Conservation (phyloP, 2,113 vertebrate species). For the Meles meles region DNA sequence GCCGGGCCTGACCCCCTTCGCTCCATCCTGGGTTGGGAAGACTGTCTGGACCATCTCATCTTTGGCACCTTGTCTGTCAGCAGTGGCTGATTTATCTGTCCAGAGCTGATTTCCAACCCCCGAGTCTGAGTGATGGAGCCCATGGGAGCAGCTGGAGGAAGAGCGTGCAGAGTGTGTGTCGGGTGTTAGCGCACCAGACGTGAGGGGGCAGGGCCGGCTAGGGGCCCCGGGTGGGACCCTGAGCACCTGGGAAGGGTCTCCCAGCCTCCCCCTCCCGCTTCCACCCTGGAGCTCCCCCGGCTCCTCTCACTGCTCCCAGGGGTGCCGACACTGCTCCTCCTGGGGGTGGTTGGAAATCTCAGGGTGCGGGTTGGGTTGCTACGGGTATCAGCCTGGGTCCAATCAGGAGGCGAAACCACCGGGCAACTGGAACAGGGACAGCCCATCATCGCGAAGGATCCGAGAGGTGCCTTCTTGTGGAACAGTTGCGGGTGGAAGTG, state of each 20-base stretch:
- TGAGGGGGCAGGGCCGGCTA: background rate
- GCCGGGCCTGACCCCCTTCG: background rate
- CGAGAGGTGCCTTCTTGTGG: background rate
- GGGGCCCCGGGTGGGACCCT: background rate
- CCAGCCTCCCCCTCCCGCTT: background rate
- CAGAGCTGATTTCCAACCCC: background rate
- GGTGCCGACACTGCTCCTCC: background rate
- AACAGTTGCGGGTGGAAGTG: background rate
- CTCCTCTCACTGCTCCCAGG: background rate
- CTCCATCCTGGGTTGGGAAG: background rate
- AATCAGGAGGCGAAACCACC: background rate
- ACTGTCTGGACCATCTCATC: background rate
- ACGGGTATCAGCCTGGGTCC: background rate
- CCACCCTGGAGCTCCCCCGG: background rate
- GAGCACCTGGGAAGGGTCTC: background rate
- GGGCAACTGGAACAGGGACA: background rate
- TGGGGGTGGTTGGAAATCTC: background rate
- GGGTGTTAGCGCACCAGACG: background rate
- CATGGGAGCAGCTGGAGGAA: background rate
- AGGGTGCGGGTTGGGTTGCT: background rate
- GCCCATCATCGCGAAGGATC: accelerated
- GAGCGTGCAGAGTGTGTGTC: background rate
- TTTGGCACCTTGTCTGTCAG: background rate
- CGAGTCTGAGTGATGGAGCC: conserved; percentile 42
- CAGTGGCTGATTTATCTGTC: background rate